Conservation (phyloP, 2,797 vertebrate genomes). For the Paratrypauchen microcephalus region DNA sequence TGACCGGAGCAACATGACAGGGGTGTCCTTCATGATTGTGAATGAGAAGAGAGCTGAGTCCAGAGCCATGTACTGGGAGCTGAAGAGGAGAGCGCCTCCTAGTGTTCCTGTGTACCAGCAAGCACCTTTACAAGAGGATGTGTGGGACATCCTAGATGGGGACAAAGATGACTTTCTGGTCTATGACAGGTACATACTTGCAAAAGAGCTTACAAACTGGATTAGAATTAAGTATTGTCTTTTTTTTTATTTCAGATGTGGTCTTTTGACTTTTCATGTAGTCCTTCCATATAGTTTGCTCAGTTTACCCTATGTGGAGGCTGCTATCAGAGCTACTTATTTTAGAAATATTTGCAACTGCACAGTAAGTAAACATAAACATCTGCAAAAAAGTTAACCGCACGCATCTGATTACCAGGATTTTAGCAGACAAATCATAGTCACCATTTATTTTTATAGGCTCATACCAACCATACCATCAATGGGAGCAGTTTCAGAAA, state of each 20-base stretch:
- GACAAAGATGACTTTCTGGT: constrained; percentile 80
- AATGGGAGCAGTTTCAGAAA: neutral
- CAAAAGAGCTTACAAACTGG: neutral
- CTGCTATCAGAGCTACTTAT: constrained; percentile 82
- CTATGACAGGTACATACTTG: constrained; percentile 75
- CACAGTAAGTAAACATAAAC: constrained; percentile 64
- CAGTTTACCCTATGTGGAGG: constrained; percentile 81
- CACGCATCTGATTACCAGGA: too few relatives aligned
- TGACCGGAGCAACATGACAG: constrained; percentile 64
- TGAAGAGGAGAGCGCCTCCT: constrained; percentile 74
- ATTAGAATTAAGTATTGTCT: neutral
- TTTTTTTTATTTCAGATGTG: constrained; percentile 75
- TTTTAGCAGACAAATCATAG: too few relatives aligned
- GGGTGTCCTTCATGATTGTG: constrained; percentile 80
- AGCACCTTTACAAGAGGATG: constrained; percentile 67
- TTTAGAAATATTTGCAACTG: constrained; percentile 84
- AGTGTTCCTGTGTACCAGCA: constrained; percentile 85
- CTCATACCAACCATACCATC: constrained; percentile 22
- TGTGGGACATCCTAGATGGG: constrained; percentile 82
- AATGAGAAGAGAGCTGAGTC: constrained; percentile 82
- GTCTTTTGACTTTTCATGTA: constrained; percentile 86
- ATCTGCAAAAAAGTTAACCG: neutral
- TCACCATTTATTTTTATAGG: constrained; percentile 29
- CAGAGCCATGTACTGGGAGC: constrained; percentile 81
- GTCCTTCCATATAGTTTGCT: constrained; percentile 86